A percentile compares a stretch with the other conserved stretches of the same genome.
Evolutionary conservation across 2,888 invertebrate species (phyloP).

Genomic region (Latrodectus hesperus): DNA sequence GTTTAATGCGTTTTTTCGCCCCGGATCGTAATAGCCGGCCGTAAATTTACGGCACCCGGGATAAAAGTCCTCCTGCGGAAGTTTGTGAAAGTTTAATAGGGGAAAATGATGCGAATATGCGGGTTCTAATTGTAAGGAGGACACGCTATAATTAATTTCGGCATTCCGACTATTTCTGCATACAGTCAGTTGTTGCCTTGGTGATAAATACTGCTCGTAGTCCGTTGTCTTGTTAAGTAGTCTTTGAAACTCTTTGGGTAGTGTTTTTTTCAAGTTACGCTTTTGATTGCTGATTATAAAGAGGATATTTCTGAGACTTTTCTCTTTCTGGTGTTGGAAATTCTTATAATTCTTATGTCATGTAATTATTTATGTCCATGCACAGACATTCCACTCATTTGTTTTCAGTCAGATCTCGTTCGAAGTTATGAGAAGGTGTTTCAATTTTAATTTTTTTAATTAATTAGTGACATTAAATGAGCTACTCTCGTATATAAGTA

Average conservation of each 20-base stretch:
- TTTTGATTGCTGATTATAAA: no score
- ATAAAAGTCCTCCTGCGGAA: not conserved
- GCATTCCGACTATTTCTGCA: not conserved
- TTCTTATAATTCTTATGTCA: no score
- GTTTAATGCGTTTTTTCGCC: constrained; percentile 52
- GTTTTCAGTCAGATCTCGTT: no score
- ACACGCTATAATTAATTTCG: not conserved
- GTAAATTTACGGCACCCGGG: not conserved
- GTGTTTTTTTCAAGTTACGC: no score
- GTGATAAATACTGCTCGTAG: not conserved
- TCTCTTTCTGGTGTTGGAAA: no score
- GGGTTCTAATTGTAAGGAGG: not conserved
- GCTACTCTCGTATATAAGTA: no score
- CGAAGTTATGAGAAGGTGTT: no score
- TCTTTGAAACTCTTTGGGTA: not conserved
- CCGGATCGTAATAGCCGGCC: constrained; percentile 1
- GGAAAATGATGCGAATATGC: not conserved
- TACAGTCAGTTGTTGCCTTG: not conserved
- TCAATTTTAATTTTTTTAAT: no score
- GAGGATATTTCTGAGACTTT: no score
- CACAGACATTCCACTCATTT: no score
- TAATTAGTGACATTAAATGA: no score
- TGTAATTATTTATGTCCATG: no score
- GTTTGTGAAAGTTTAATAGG: constrained; percentile 1
- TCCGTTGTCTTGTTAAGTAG: not conserved